Evolutionary conservation across 2,888 invertebrate genomes (phyloP), one percentile per base, ranked within the genome.

Genomic region (Micropterix aruncella): DNA sequence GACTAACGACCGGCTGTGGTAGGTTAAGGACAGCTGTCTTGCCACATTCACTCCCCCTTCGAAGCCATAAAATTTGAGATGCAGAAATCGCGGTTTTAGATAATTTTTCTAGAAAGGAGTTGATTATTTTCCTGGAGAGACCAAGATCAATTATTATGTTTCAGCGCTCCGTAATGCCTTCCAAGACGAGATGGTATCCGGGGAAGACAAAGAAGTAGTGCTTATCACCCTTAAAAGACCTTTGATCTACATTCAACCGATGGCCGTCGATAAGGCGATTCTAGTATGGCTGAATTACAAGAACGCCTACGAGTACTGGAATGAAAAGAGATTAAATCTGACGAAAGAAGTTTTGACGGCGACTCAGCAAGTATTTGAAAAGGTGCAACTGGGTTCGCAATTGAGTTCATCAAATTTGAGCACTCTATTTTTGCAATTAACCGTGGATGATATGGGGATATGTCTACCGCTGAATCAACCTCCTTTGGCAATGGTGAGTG

Each of bases 291-390:
- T 99, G 50, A 97, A 99, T 70, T 99, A 99, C 61, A 96, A 96
- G 68, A 97, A 96, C 64, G 96, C 97, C 0, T 97, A 97, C 60
- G 96, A 99, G 61, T 97, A 96, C 65, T 99, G 97, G 97, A 92
- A 90, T 53, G 95, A 95, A 62, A 96, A 97, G 64, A 70, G 96
- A 3, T 83, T 90, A 3, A 90, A 85, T 54, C 70, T 95, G 38
- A 94, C 90, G 58, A 89, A 86, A 55, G 94, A 95, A 60, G 87
- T 91, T 37, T 66, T 85, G 1, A 76, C 80, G 2, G 81, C 84
- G 5, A 83, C 83, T 1, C 82, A 83, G 54, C 82, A 83, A 57
- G 76, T 79, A 2, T 65, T 71, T 40, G 68, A 67, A 50, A 66
- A 66, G 63, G 87, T 87, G 0, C 86, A 89, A 61, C 66, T 87